These are phyloP conservation scores for Aphaenogaster floridana DNA, from an alignment of 1,140 invertebrate genomes.

Conservation along the genomic window DNA sequence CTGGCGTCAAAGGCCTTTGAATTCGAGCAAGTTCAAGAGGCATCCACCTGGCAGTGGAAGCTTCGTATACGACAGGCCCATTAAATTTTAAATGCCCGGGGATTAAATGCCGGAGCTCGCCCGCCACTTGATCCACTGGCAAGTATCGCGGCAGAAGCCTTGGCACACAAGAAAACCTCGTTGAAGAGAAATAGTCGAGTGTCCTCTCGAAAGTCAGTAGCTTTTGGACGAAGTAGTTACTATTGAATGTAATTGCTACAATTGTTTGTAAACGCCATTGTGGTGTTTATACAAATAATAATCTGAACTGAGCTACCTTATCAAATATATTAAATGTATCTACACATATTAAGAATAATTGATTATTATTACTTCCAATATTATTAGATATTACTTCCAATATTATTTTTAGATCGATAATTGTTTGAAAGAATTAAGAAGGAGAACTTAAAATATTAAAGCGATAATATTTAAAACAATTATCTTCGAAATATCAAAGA, in stretches of 20 bases:
- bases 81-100: slow-evolving; percentile 54
- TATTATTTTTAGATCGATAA: background rate
- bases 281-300: background rate
- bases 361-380: background rate
- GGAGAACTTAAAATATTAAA: background rate
- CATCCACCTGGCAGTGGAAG: slow-evolving; percentile 1
- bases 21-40: slow-evolving; percentile 25
- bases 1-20: slow-evolving; percentile 45
- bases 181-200: slow-evolving; percentile 55
- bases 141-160: slow-evolving; percentile 11
- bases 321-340: background rate
- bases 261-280: background rate
- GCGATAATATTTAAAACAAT: background rate
- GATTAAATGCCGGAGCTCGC: slow-evolving; percentile 42
- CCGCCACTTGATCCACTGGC: slow-evolving; percentile 33
- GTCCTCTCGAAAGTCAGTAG: slow-evolving; percentile 20
- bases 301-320: background rate
- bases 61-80: slow-evolving; percentile 50
- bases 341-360: background rate
- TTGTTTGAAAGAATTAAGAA: background rate
- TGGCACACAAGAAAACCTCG: background rate
- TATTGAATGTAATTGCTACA: slow-evolving; percentile 39
- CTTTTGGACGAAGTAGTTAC: slow-evolving; percentile 16
- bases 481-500: background rate
- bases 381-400: background rate